Base-by-base conservation (phyloP, 2,797 vertebrate species). In the Poeciliopsis turneri region DNA sequence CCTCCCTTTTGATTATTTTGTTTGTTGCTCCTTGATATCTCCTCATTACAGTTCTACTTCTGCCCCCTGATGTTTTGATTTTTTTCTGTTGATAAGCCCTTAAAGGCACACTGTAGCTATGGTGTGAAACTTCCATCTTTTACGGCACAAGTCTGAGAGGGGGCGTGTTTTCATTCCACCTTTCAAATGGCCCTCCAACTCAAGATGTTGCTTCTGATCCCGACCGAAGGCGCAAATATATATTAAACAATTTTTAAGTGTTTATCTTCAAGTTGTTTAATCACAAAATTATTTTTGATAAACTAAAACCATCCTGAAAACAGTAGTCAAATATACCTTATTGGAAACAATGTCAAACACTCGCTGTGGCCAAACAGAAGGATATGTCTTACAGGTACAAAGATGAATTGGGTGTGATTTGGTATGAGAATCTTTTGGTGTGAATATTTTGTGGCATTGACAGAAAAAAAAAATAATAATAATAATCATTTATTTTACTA, bases 31-130 rank as follows among this genome's bases (percentile, higher is more conserved):
- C 20, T 51, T 78, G 13, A 80, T 70, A 71, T 82, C 75, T 77
- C 45, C 51, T 72, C 30, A 36, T 64, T 82, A n/a, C 55, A 75
- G 30, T 72, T 84, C 64, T 57, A 78, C 70, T 73, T 78, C 28
- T 47, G 25, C 77, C 33, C 51, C 64, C 74, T 81, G 66, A 81
- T 82, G 77, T 86, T 89, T 71, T 76, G 20, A 81, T 79, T 80
- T 57, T 46, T 25, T 68, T 55, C 16, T 74, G 47, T 55, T 23
- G n/a, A 81, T 79, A 68, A 55, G 73, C 61, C 66, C 68, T 73
- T 47, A 55, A 41, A 68, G n/a, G 53, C 73, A 11, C 10, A 45
- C 49, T 82, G 71, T 55, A 77, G 70, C 45, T 80, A 36, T 41
- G 39, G n/a, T 51, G 49, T 45, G 75, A 79, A 72, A 23, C 79